Percentiles rank a stretch among this genome's conserved stretches.
Conservation (phyloP, 2,888 invertebrate genomes). For the Macrosiphum euphorbiae region DNA sequence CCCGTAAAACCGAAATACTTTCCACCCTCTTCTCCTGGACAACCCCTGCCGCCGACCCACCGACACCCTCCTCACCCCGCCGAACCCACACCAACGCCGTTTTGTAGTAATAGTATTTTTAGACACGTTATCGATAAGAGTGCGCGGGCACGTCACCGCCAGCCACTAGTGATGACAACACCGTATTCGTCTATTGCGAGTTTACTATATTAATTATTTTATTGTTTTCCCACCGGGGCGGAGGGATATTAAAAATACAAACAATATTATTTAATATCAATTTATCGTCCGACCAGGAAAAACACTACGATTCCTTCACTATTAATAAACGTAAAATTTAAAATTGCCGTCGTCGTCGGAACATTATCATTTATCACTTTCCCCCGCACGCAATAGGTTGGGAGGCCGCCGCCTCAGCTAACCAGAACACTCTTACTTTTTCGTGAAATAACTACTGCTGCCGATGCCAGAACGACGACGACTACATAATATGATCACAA, state of each 20-base stretch:
- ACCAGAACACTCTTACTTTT: constrained; percentile 34
- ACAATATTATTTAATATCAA: too few species aligned
- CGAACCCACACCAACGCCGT: neutral
- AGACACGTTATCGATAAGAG: constrained; percentile 18
- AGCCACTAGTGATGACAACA: neutral
- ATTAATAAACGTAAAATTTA: neutral
- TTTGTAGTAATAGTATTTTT: constrained; percentile 25
- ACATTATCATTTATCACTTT: constrained; percentile 16
- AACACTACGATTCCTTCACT: neutral
- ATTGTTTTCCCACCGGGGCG: neutral
- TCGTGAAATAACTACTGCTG: neutral
- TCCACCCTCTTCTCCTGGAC: neutral
- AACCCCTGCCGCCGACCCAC: neutral
- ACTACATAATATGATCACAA: neutral
- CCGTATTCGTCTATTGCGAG: neutral
- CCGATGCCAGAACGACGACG: neutral
- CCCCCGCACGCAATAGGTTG: neutral
- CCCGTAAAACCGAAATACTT: constrained; percentile 37
- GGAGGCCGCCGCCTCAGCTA: neutral
- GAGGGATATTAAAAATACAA: neutral
- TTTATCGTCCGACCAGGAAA: neutral
- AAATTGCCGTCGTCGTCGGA: neutral
- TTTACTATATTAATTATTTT: neutral
- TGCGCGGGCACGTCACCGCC: neutral
- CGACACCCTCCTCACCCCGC: too few species aligned